Conservation (phyloP, 2,797 vertebrate genomes). For the Myotis planiceps region DNA sequence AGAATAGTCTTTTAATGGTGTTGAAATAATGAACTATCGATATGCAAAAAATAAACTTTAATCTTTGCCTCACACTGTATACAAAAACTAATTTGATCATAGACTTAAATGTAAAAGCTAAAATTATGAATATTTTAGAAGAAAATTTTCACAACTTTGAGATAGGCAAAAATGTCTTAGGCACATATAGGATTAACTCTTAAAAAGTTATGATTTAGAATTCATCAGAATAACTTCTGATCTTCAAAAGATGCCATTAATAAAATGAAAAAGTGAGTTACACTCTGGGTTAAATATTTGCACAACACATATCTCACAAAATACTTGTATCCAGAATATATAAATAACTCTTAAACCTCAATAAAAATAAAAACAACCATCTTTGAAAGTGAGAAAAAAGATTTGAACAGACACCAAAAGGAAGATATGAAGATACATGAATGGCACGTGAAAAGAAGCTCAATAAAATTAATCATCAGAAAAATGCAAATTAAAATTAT, state of each 20-base stretch:
- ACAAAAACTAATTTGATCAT: background rate
- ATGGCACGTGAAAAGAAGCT: background rate
- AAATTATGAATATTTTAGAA: constrained; percentile 17
- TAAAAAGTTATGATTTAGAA: background rate
- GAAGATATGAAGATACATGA: background rate
- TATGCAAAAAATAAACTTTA: background rate
- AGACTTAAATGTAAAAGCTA: constrained; percentile 24
- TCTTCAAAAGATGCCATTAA: background rate
- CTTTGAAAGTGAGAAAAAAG: constrained; percentile 4
- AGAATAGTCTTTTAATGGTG: background rate
- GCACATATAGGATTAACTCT: background rate
- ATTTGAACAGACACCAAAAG: constrained; percentile 1
- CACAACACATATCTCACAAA: constrained; percentile 38
- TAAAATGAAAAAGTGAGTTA: constrained; percentile 38
- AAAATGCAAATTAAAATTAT: constrained; percentile 29
- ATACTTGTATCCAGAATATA: background rate
- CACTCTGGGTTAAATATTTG: constrained; percentile 25
- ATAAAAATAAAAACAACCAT: background rate
- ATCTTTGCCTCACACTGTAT: background rate
- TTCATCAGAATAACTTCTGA: constrained; percentile 7
- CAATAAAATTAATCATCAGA: constrained; percentile 10
- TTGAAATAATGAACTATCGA: background rate
- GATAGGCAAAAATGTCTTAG: background rate
- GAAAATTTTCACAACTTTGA: constrained; percentile 37
- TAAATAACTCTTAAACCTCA: background rate